These are phyloP conservation scores for Mystacides longicornis DNA, from an alignment of 2,888 invertebrate genomes.

Conservation along the genomic window DNA sequence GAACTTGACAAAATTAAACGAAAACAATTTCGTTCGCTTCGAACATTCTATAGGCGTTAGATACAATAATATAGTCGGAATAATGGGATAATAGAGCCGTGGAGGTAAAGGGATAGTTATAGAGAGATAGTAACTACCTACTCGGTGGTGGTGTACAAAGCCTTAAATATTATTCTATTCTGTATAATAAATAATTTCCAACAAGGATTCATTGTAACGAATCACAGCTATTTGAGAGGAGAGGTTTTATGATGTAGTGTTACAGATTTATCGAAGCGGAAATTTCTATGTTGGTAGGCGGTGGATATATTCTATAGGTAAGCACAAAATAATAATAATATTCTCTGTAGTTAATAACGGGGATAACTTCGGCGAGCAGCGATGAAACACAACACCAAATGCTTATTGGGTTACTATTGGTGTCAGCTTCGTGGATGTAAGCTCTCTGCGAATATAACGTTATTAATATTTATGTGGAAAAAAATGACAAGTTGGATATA, in stretches of 20 bases:
- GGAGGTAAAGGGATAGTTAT: neutral
- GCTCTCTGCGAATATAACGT: too few species aligned
- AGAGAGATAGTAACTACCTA: neutral
- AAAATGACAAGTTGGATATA: neutral
- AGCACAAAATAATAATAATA: too few species aligned
- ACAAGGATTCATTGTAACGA: neutral
- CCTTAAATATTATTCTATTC: neutral
- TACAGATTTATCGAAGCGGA: neutral
- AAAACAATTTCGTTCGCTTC: neutral
- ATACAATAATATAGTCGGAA: too few species aligned
- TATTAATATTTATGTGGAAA: neutral
- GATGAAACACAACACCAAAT: neutral
- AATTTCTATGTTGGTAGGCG: neutral
- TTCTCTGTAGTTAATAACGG: neutral
- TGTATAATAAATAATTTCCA: neutral
- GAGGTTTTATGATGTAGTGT: neutral
- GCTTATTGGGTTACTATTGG: constrained; percentile 19
- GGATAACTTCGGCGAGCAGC: neutral
- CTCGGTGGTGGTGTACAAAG: neutral
- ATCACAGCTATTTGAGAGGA: neutral
- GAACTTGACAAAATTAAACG: neutral
- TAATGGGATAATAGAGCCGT: too few species aligned
- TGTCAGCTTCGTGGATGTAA: constrained; percentile 9
- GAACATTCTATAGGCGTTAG: too few species aligned
- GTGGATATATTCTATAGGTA: too few species aligned